These are phyloP conservation scores for Drosophila kurseongensis DNA, from an alignment of 1,140 invertebrate species.

Conservation along the genomic window DNA sequence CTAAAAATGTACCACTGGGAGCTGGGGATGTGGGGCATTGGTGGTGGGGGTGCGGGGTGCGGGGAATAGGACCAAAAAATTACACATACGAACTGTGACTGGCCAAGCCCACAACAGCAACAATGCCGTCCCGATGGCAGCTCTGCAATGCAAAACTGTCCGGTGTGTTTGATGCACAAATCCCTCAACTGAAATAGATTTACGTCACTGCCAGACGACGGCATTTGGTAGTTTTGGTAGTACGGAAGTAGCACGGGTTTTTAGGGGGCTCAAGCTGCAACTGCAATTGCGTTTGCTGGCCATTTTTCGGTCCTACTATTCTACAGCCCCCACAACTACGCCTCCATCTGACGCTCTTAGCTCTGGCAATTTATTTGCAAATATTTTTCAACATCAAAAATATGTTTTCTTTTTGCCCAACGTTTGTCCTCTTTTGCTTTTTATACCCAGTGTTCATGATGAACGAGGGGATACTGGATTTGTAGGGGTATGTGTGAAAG, in stretches of 20 bases:
- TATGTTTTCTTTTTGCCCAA: constrained; percentile 46
- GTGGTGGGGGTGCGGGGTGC: neutral
- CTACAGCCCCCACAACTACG: neutral
- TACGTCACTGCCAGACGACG: constrained; percentile 76
- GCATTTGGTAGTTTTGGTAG: constrained; percentile 24
- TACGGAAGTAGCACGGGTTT: neutral
- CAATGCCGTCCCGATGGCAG: constrained; percentile 31
- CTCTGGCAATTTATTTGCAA: constrained; percentile 72
- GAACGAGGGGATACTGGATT: neutral
- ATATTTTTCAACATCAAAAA: constrained; percentile 78
- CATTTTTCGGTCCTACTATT: constrained; percentile 51
- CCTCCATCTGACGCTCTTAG: constrained; percentile 32
- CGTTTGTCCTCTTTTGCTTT: constrained; percentile 21
- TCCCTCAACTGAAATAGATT: constrained; percentile 83
- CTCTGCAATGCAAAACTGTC: constrained; percentile 75
- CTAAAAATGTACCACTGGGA: constrained; percentile 21
- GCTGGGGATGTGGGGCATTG: neutral
- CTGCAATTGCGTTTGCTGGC: constrained; percentile 69
- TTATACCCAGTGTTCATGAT: constrained; percentile 14
- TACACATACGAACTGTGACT: constrained; percentile 68
- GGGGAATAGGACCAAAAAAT: constrained; percentile 38
- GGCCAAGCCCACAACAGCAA: constrained; percentile 42
- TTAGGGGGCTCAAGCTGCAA: constrained; percentile 16
- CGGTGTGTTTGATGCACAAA: constrained; percentile 78
- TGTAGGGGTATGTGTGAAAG: neutral